These are phyloP conservation scores for Paralichthys olivaceus DNA, from an alignment of 2,113 vertebrate species.

Conservation along the genomic window DNA sequence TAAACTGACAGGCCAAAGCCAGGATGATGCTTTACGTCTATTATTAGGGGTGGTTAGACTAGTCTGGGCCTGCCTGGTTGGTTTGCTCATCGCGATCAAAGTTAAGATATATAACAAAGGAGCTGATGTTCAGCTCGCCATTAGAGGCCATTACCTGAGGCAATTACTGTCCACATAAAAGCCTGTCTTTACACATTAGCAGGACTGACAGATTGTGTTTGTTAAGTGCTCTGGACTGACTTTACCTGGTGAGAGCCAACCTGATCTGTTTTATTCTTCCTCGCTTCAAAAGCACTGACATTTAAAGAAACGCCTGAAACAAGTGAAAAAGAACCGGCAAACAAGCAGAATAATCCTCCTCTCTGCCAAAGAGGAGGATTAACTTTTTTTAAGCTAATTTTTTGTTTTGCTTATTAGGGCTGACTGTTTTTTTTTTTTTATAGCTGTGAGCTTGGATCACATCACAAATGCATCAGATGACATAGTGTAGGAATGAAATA, in stretches of 20 bases:
- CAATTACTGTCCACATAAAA: constrained; percentile 45
- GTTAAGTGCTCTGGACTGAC: constrained; percentile 8
- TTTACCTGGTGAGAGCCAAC: neutral
- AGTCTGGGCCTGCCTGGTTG: constrained; percentile 51
- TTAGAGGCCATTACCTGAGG: constrained; percentile 55
- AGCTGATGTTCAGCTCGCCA: constrained; percentile 30
- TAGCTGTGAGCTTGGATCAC: neutral
- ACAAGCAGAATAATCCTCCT: constrained; percentile 18
- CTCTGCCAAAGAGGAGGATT: constrained; percentile 32
- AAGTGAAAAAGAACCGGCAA: constrained; percentile 9
- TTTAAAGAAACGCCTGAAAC: constrained; percentile 28
- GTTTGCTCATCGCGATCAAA: constrained; percentile 53
- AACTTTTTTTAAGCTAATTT: constrained; percentile 33
- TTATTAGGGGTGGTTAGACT: constrained; percentile 27
- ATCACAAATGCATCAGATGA: constrained; percentile 22
- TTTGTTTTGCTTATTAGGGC: neutral
- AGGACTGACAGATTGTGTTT: constrained; percentile 12
- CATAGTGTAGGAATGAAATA: neutral
- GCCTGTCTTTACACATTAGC: constrained; percentile 11
- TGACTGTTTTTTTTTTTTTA: neutral
- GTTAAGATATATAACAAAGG: constrained; percentile 63
- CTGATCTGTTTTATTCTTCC: neutral
- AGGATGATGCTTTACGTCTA: constrained; percentile 17
- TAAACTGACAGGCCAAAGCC: constrained; percentile 45
- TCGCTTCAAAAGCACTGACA: constrained; percentile 4